Evolutionary conservation across 2,797 vertebrate genomes (phyloP), one percentile per base, ranked within the genome.

Genomic region (Melanotaenia nigrans): DNA sequence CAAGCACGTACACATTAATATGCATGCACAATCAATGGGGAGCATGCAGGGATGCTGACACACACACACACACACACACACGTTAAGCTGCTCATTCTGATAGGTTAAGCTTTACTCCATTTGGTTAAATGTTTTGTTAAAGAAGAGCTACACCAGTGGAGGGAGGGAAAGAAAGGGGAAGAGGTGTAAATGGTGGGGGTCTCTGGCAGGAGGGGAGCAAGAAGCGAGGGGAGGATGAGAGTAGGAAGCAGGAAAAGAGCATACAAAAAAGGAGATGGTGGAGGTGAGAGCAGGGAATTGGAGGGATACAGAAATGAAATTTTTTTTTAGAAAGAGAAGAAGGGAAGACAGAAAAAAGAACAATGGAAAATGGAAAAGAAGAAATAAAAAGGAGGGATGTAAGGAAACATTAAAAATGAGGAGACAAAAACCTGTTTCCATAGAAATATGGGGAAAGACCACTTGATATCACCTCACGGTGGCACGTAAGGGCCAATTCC

Each of bases 121-220:
- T 89, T 85, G 75, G 81, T 85, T 87, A 79, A 86, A 87, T 84
- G 77, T 87, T 84, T 82, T 78, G 83, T 83, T 75, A 73, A 79
- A 83, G 72, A 77, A 65, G 65, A 74, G 74, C 77, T 57, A 68
- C 78, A 79, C 79, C 68, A 70, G 68, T 13, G 54, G 61, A 74
- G 70, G 75, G 71, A 61, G 60, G 72, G 72, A 71, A 45, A 7
- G 20, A 45, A 62, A 20, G 8, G 56, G 22, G 35, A 22, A 33
- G 40, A 35, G 42, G 71, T 51, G 40, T 22, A 58, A 64, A 71
- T 71, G 58, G 28, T 57, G 35, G 61, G 60, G 60, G 65, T 68
- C 65, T 64, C 28, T 60, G 65, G 62, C 58, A 58, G 45, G 13
- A 47, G 55, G 40, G 67, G 68, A 49, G 20, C 45, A n/a, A 54